phyloP scores from a whole-genome alignment of 2,113 vertebrate species.

The Psettodes erumei region DNA sequence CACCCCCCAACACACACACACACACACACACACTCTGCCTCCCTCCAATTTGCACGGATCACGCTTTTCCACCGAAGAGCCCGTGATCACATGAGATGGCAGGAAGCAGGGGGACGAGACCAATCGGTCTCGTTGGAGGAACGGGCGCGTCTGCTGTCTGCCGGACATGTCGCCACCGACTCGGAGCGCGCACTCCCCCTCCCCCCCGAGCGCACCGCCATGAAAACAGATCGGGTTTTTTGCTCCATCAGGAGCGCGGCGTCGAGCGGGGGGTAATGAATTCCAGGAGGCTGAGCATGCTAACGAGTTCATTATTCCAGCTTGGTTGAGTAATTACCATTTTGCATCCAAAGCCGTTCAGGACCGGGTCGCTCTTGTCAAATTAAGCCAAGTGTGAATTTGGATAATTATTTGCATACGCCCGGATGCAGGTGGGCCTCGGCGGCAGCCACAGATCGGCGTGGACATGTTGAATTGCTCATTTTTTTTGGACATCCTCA shows the following conservation, averaged over 20 bases:
- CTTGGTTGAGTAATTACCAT: constrained; percentile 79
- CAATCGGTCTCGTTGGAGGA: constrained; percentile 44
- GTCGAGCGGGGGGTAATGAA: constrained; percentile 64
- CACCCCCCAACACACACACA: no score
- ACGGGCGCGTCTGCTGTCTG: constrained; percentile 3
- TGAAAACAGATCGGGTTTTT: constrained; percentile 65
- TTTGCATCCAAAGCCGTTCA: constrained; percentile 78
- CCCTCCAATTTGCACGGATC: constrained; percentile 24
- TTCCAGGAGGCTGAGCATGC: constrained; percentile 79
- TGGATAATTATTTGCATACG: constrained; percentile 75
- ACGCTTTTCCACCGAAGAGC: constrained; percentile 3
- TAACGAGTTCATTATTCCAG: constrained; percentile 81
- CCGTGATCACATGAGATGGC: constrained; percentile 51
- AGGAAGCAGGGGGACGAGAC: constrained; percentile 20
- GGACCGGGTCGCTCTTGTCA: constrained; percentile 68
- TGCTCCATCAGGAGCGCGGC: constrained; percentile 53
- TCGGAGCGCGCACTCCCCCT: constrained; percentile 11
- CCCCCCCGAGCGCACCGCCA: constrained; percentile 24
- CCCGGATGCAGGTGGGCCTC: constrained; percentile 8
- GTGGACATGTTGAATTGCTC: constrained; percentile 6
- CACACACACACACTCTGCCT: no score
- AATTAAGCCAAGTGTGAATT: constrained; percentile 73
- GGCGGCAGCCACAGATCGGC: constrained; percentile 29
- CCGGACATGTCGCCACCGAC: constrained; percentile 22
- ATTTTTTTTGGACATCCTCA: background rate